phyloP scores from a whole-genome alignment of 2,888 invertebrate species.

The Polyommatus icarus region DNA sequence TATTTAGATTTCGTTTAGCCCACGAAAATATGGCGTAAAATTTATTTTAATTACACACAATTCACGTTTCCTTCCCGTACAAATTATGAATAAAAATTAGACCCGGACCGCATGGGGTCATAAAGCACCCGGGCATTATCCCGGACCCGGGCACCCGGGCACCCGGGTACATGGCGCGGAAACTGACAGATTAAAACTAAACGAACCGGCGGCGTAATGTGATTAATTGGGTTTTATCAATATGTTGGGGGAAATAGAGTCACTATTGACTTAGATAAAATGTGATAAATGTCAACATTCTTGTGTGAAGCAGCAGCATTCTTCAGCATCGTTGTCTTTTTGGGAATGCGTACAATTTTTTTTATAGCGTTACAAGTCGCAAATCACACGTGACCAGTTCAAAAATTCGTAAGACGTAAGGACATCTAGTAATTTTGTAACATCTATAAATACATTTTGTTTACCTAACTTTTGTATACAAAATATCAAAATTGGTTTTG shows the following conservation, averaged over 20 bases:
- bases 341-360: neutral
- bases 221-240: slow-evolving; percentile 14
- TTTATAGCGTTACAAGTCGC: too few relatives aligned
- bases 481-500: neutral
- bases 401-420: too few relatives aligned
- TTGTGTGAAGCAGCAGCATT: neutral
- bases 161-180: slow-evolving; percentile 15
- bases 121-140: slow-evolving; percentile 19
- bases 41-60: neutral
- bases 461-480: neutral
- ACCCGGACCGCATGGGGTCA: slow-evolving; percentile 22
- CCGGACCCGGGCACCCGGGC: slow-evolving; percentile 19
- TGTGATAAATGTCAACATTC: too few relatives aligned
- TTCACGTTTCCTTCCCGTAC: neutral
- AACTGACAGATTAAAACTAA: slow-evolving; percentile 29
- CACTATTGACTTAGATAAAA: neutral
- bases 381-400: too few relatives aligned
- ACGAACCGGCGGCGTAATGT: slow-evolving; percentile 16
- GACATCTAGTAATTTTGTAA: neutral
- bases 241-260: neutral
- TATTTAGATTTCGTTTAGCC: neutral
- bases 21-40: neutral
- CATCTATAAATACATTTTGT: neutral
- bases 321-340: neutral
- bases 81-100: slow-evolving; percentile 31